Conservation (phyloP, 2,888 invertebrate species). For the Dolichopus griseipennis region DNA sequence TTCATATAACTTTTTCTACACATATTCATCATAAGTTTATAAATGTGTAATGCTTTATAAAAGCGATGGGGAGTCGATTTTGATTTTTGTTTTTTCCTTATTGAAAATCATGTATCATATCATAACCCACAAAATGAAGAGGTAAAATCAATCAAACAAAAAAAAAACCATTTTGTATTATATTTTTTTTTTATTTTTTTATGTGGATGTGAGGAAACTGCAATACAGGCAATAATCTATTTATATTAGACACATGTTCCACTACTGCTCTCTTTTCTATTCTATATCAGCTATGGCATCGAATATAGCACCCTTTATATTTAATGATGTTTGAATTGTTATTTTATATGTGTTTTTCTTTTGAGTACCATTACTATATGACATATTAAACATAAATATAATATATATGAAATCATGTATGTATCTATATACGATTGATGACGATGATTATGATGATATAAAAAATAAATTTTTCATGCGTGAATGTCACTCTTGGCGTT, state of each 20-base stretch:
- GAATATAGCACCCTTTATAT: too few species aligned
- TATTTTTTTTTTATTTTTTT: background rate
- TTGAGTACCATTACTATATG: too few species aligned
- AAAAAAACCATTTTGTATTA: background rate
- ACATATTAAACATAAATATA: too few species aligned
- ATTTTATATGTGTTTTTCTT: too few species aligned
- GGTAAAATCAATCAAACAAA: constrained; percentile 4
- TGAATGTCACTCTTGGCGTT: constrained; percentile 9
- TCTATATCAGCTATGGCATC: too few species aligned
- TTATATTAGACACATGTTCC: too few species aligned
- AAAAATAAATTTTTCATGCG: constrained; percentile 2
- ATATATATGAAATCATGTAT: too few species aligned
- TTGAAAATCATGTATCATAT: background rate
- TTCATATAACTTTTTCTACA: background rate
- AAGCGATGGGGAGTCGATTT: background rate
- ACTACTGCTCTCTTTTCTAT: too few species aligned
- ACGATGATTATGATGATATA: background rate
- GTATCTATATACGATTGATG: background rate
- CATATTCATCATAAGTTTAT: background rate
- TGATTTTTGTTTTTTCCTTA: background rate
- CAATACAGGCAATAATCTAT: too few species aligned
- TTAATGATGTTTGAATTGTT: too few species aligned
- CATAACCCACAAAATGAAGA: background rate
- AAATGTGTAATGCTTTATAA: background rate
- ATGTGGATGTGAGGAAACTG: background rate